A percentile compares a stretch with the other conserved stretches of the same genome.
Conservation (phyloP, 2,797 vertebrate species). For the Molossus alvarezi region DNA sequence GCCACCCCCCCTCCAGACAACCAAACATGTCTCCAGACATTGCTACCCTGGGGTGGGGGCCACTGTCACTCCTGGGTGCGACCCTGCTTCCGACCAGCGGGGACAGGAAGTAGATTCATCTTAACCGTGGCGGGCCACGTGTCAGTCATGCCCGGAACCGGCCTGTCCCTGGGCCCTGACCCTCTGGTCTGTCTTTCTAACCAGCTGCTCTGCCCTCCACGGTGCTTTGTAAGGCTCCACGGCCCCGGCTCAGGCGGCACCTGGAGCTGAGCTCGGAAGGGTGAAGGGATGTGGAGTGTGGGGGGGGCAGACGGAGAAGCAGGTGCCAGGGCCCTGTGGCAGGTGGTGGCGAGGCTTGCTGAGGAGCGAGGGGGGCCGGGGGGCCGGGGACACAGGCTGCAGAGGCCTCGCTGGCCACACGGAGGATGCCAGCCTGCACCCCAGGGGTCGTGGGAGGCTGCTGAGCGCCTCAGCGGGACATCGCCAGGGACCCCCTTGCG, state of each 20-base stretch:
- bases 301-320: not conserved
- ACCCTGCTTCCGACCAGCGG: not conserved
- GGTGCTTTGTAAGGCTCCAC: too few species aligned
- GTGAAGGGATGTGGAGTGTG: not conserved
- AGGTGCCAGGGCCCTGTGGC: not conserved
- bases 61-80: not conserved
- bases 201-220: not conserved
- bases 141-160: fast-evolving
- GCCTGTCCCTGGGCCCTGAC: not conserved
- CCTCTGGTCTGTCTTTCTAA: not conserved
- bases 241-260: not conserved
- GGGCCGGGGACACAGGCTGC: not conserved
- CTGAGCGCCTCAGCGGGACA: not conserved
- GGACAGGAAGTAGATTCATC: fast-evolving
- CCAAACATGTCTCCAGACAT: too few species aligned
- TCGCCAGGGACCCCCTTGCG: fast-evolving
- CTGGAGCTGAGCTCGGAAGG: not conserved
- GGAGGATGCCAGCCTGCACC: not conserved
- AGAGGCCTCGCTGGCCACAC: fast-evolving
- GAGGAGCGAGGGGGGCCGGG: fast-evolving
- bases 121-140: fast-evolving
- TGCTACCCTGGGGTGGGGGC: not conserved
- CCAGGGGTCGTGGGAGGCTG: not conserved
- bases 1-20: not conserved
- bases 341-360: not conserved